Evolutionary conservation across 2,113 vertebrate species (phyloP).

Genomic region (Halcyon senegalensis): DNA sequence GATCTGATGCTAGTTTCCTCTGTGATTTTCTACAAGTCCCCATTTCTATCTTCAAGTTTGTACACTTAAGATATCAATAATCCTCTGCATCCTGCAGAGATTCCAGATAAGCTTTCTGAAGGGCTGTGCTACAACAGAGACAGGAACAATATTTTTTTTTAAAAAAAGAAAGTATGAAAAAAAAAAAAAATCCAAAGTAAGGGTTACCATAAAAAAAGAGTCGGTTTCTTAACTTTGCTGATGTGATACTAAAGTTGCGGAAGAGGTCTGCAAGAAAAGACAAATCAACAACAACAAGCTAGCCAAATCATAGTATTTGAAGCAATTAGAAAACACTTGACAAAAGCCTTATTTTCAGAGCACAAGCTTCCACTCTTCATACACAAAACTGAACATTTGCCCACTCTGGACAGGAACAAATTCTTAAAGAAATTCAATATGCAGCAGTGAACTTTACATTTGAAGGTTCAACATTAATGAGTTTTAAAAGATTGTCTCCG

Average conservation of each 20-base stretch:
- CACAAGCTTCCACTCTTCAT: neutral
- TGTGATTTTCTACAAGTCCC: neutral
- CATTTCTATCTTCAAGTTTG: neutral
- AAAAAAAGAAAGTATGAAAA: neutral
- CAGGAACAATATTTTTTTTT: neutral
- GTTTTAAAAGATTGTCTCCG: neutral
- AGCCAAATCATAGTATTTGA: rapidly evolving
- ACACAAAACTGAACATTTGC: neutral
- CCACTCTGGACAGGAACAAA: neutral
- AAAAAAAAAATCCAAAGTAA: neutral
- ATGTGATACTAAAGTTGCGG: neutral
- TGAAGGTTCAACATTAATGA: neutral
- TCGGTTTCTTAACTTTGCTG: neutral
- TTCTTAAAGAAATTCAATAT: neutral
- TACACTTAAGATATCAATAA: neutral
- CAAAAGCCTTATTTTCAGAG: neutral
- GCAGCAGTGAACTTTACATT: neutral
- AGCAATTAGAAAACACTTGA: neutral
- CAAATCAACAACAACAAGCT: neutral
- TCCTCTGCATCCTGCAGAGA: neutral
- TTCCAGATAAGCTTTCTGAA: neutral
- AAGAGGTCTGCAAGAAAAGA: neutral
- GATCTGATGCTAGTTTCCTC: constrained; percentile 20
- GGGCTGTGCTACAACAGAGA: neutral
- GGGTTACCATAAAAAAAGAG: neutral